These are phyloP conservation scores for Epinephelus moara DNA, from an alignment of 2,113 vertebrate species.

Conservation along the genomic window DNA sequence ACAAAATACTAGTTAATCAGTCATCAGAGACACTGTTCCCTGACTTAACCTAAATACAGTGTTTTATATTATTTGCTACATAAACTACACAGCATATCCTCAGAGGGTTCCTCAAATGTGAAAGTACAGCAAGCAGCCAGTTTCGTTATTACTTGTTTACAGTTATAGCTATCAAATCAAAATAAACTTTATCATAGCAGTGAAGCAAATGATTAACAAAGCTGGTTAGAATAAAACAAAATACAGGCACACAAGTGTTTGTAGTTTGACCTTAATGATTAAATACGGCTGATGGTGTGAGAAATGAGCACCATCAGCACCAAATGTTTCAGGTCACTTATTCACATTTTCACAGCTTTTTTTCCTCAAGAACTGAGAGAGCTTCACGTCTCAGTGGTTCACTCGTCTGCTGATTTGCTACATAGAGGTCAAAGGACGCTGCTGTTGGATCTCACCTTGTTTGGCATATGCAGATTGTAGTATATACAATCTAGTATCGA, in stretches of 20 bases:
- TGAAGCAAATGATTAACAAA: conserved; percentile 22
- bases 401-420: too few species aligned
- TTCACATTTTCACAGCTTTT: not conserved
- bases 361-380: not conserved
- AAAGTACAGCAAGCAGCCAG: not conserved
- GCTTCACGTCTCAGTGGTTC: not conserved
- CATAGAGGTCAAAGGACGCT: too few species aligned
- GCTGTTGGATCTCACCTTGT: too few species aligned
- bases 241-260: not conserved
- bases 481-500: too few species aligned
- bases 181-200: not conserved
- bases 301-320: not conserved
- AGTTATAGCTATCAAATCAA: fast-evolving
- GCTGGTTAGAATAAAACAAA: not conserved
- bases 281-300: not conserved
- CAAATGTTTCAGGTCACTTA: not conserved
- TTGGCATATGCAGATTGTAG: too few species aligned
- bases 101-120: not conserved
- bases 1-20: not conserved
- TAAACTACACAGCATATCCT: not conserved
- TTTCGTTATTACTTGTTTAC: conserved; percentile 28
- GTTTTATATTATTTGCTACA: not conserved
- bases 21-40: not conserved
- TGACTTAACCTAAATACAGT: not conserved
- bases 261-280: not conserved